Evolutionary conservation across 2,888 invertebrate genomes (phyloP).

Genomic region (Parnassius glacialis): DNA sequence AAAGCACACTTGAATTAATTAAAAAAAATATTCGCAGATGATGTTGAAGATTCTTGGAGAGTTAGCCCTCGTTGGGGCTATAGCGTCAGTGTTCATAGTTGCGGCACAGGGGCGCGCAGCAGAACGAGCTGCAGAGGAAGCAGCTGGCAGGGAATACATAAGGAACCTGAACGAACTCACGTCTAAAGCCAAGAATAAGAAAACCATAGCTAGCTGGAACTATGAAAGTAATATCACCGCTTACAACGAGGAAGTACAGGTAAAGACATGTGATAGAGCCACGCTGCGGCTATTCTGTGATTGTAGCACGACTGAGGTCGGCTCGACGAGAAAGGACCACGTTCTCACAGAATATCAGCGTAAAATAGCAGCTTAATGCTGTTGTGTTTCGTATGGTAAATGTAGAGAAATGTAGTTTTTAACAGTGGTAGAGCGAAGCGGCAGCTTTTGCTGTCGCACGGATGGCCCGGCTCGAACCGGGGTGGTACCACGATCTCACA

Average conservation of each 20-base stretch:
- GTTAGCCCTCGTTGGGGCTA: slow-evolving; percentile 66
- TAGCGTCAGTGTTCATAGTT: slow-evolving; percentile 72
- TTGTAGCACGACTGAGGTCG: background rate
- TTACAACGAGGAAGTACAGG: slow-evolving; percentile 80
- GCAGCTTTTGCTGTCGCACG: too few species aligned
- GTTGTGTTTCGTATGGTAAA: too few species aligned
- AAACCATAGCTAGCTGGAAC: slow-evolving; percentile 84
- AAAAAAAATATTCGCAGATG: slow-evolving; percentile 46
- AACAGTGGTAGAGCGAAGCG: too few species aligned
- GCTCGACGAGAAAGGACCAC: too few species aligned
- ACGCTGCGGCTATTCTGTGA: too few species aligned
- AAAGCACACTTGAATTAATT: background rate
- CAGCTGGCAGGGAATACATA: slow-evolving; percentile 82
- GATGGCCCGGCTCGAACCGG: too few species aligned
- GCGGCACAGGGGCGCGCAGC: slow-evolving; percentile 69
- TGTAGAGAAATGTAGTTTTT: too few species aligned
- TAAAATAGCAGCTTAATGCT: too few species aligned
- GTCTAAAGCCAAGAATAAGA: slow-evolving; percentile 78
- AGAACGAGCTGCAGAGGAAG: slow-evolving; percentile 78
- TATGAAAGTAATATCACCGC: slow-evolving; percentile 88
- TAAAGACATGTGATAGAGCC: slow-evolving; percentile 30
- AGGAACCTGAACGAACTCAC: slow-evolving; percentile 81
- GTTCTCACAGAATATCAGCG: too few species aligned
- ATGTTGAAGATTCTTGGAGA: slow-evolving; percentile 70
- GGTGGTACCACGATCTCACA: too few species aligned